Evolutionary conservation across 1,140 invertebrate genomes (phyloP).

Genomic region (Drosophila tani): DNA sequence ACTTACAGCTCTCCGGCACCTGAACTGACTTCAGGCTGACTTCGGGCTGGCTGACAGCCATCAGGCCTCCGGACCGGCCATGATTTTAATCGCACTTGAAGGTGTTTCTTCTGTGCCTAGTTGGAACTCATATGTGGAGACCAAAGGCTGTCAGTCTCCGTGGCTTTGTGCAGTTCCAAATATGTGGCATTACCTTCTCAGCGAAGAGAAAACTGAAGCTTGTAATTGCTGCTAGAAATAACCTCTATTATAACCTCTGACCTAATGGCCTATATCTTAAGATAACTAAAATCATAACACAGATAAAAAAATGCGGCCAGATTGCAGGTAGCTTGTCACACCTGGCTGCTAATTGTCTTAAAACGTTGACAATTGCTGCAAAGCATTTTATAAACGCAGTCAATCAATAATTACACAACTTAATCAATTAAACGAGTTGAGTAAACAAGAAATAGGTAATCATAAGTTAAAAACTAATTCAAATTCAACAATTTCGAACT

Average conservation of each 20-base stretch:
- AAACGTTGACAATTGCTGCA: conserved; percentile 1
- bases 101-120: conserved; percentile 46
- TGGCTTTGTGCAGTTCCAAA: conserved; percentile 17
- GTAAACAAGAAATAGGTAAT: not conserved
- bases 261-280: conserved; percentile 4
- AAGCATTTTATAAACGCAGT: not conserved
- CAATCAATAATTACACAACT: conserved; percentile 18
- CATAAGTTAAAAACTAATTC: conserved; percentile 3
- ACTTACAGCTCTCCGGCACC: conserved; percentile 59
- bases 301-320: not conserved
- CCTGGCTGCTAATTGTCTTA: conserved; percentile 2
- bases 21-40: conserved; percentile 16
- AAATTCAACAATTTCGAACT: conserved; percentile 1
- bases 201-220: conserved; percentile 17
- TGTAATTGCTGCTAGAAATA: conserved; percentile 12
- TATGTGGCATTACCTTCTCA: conserved; percentile 18
- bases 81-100: conserved; percentile 52
- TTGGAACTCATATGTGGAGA: conserved; percentile 12
- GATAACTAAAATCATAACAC: not conserved
- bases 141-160: conserved; percentile 15
- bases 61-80: conserved; percentile 36
- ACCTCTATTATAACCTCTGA: not conserved
- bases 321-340: not conserved
- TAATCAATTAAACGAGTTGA: conserved; percentile 8
- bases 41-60: conserved; percentile 34